phyloP scores from a whole-genome alignment of 92 coral and sea anemone genomes.

The Muricea muricata region DNA sequence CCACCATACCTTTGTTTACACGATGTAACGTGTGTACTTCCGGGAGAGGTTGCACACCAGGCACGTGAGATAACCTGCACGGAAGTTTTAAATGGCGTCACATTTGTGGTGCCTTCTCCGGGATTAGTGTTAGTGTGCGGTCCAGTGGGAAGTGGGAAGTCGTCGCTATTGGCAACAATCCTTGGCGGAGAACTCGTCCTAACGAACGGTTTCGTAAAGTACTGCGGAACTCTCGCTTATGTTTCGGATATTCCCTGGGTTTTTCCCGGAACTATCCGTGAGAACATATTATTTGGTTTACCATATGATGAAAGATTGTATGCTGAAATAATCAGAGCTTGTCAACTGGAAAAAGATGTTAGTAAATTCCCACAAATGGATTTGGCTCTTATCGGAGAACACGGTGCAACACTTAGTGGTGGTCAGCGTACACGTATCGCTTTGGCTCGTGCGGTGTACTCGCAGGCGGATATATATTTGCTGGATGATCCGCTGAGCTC shows the following conservation, averaged over 20 bases:
- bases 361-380: background rate
- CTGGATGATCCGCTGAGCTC: background rate
- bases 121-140: slow-evolving; percentile 40
- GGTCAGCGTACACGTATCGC: slow-evolving; percentile 51
- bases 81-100: background rate
- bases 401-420: background rate
- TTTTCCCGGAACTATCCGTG: slow-evolving; percentile 47
- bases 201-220: background rate
- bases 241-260: slow-evolving; percentile 49
- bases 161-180: slow-evolving; percentile 22
- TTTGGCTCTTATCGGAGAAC: background rate
- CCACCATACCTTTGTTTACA: background rate
- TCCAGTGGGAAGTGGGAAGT: slow-evolving; percentile 38
- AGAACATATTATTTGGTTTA: slow-evolving; percentile 42
- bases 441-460: background rate
- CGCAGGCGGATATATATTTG: background rate
- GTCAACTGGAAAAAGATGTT: background rate
- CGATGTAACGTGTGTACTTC: background rate
- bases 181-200: slow-evolving; percentile 18
- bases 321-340: background rate
- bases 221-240: slow-evolving; percentile 31
- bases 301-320: background rate
- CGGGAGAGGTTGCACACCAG: background rate
- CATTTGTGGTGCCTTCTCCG: background rate
- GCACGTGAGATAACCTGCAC: background rate